Evolutionary conservation across 2,113 vertebrate genomes (phyloP), one percentile per base, ranked within the genome.

Genomic region (Psittacara wagleri): DNA sequence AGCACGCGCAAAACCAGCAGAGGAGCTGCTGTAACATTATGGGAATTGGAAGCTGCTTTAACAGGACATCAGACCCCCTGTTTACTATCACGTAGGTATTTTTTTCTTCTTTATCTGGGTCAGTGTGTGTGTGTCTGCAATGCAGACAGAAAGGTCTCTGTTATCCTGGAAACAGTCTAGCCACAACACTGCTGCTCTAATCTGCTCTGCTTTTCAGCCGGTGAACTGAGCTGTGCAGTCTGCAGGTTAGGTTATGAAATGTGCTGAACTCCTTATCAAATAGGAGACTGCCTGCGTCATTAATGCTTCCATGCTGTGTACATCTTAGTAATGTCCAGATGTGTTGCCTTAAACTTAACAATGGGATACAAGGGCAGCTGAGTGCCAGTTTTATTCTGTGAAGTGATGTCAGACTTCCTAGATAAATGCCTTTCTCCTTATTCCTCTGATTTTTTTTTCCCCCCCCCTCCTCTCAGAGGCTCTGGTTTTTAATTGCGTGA

Each of bases 21-120:
- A 31, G 85, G 44, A 52, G 66, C 67, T 81, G 85, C 66, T 75
- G 63, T 33, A 55, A 22, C 76, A 4, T 16, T 43, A 99, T 99
- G 98, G 98, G 98, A 96, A 98, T 99, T 97, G 98, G 98, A 94
- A 98, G 99, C 96, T 99, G 98, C 83, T 99, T 99, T 98, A 98
- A 98, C 84, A 98, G 98, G 64, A 98, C 96, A 54, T 98, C 98
- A 96, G 98, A 99, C 95, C 98, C 98, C 92, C 98, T 98, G 83
- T 99, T 99, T 96, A 98, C 98, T 7, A 98, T 99, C 97, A 98
- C 97, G 98, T 99, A 98, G 57, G 98, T 97, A 91, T 78, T 48
- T 33, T 41, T 12, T 8, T 2, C 27, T 75, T 28, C 48, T 55
- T 31, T 15, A n/a, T 76, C 11, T 76, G 64, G 46, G 3, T 48